Evolutionary conservation across 2,888 invertebrate species (phyloP), one percentile per base, ranked within the genome.

Genomic region (Dryobota labecula): DNA sequence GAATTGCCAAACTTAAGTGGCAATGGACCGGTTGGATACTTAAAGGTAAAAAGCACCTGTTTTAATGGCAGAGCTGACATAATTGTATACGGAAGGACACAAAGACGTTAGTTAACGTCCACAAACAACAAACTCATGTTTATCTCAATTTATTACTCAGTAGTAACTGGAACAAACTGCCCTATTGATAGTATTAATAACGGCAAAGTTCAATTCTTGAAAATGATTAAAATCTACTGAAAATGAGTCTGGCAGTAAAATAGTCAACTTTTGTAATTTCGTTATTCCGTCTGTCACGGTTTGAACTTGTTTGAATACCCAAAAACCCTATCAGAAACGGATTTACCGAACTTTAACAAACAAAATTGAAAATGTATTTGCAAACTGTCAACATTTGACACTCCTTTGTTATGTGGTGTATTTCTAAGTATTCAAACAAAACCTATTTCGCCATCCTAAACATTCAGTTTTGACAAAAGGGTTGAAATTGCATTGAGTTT

Each of bases 371-470:
- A 51, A 51, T 61, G 54, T 27, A 72, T 49, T 54, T 49, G 49
- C 30, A n/a, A 70, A 54, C 43, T 60, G 72, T 51, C 53, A 67
- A 72, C 27, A 54, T 63, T 64, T 78, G 53, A 72, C 64, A 56
- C 41, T 45, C 27, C 49, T 53, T 41, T 47, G 38, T 54, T 38
- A 38, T 15, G 20, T 8, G 53, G 38, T 58, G 15, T 38, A 43
- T 30, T 6, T 54, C 9, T 43, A 30, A 61, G 15, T 20, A 13
- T 61, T 57, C 4, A 53, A 45, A 60, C 8, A 56, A 67, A 67
- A 30, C 0, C 24, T 33, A 63, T 64, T 64, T 54, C n/a, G 13
- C 7, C 13, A n/a, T 56, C n/a, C 30, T 24, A 51, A 38, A 61
- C 49, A 58, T 24, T 43, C 2, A 43, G 4, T 57, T 61, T 56